Conservation (phyloP, 2,797 vertebrate genomes). For the Merluccius polli region DNA sequence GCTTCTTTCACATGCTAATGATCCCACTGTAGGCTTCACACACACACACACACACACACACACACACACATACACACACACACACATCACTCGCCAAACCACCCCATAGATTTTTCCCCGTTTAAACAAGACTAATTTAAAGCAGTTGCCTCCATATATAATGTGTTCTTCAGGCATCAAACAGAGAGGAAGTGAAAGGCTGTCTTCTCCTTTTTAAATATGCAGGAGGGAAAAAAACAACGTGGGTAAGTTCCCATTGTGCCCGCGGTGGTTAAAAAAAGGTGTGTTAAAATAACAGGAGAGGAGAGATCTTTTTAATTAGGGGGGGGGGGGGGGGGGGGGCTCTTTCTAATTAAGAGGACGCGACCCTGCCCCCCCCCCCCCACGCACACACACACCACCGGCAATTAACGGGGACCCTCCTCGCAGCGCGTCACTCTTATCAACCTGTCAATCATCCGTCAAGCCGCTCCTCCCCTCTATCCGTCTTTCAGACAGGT, state of each 20-base stretch:
- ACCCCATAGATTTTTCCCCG: background rate
- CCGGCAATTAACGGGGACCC: conserved; percentile 54
- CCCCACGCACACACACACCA: background rate
- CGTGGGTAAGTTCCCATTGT: no score
- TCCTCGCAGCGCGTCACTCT: conserved; percentile 46
- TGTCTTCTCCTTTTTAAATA: no score
- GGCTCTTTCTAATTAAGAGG: conserved; percentile 57
- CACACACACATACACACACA: conserved; percentile 33
- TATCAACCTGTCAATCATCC: conserved; percentile 56
- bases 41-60: conserved; percentile 29
- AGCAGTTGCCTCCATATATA: no score
- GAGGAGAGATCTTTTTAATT: no score
- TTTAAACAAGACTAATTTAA: no score
- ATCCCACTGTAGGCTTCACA: conserved; percentile 45
- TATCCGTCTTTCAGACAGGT: conserved; percentile 63
- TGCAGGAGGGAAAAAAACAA: no score
- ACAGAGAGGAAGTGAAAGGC: no score
- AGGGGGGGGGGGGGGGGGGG: no score
- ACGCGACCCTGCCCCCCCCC: conserved; percentile 39
- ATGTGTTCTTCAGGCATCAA: no score
- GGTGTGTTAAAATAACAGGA: no score
- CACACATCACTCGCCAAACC: conserved; percentile 34
- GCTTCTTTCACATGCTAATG: conserved; percentile 69
- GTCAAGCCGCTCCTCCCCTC: conserved; percentile 47
- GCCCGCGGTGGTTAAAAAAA: no score